Conservation (phyloP, 2,888 invertebrate species). For the Ophraella communa region DNA sequence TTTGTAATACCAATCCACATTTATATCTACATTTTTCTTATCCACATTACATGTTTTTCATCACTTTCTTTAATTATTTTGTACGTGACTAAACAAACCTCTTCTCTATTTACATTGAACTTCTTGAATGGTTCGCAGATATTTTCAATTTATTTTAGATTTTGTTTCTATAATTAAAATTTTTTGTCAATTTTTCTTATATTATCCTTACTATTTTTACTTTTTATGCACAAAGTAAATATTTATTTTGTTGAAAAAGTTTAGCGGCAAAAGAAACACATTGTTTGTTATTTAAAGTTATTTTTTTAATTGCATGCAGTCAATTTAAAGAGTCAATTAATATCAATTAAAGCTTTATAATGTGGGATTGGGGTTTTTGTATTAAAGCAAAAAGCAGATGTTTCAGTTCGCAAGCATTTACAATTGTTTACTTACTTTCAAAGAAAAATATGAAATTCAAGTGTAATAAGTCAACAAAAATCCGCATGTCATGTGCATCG, state of each 20-base stretch:
- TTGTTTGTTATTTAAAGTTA: not conserved
- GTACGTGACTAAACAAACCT: not conserved
- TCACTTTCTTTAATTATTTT: not conserved
- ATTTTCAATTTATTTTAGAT: not conserved
- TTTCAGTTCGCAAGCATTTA: not conserved
- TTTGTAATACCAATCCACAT: too few relatives aligned
- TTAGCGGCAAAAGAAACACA: not conserved
- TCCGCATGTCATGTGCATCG: too few relatives aligned
- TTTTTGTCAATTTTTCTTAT: too few relatives aligned
- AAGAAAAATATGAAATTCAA: not conserved
- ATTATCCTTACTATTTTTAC: too few relatives aligned
- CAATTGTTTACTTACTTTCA: not conserved
- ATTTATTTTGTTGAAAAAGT: too few relatives aligned
- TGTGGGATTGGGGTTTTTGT: not conserved
- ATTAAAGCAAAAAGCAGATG: not conserved
- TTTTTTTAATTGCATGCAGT: not conserved
- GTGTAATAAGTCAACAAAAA: too few relatives aligned
- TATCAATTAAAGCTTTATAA: not conserved
- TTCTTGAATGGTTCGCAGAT: not conserved
- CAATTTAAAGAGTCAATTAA: not conserved
- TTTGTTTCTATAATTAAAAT: too few relatives aligned
- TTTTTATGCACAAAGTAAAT: too few relatives aligned
- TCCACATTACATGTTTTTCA: not conserved
- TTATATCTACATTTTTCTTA: too few relatives aligned
- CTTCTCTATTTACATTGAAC: not conserved